Conservation (phyloP, 2,113 vertebrate species). For the Zosterops japonicus region DNA sequence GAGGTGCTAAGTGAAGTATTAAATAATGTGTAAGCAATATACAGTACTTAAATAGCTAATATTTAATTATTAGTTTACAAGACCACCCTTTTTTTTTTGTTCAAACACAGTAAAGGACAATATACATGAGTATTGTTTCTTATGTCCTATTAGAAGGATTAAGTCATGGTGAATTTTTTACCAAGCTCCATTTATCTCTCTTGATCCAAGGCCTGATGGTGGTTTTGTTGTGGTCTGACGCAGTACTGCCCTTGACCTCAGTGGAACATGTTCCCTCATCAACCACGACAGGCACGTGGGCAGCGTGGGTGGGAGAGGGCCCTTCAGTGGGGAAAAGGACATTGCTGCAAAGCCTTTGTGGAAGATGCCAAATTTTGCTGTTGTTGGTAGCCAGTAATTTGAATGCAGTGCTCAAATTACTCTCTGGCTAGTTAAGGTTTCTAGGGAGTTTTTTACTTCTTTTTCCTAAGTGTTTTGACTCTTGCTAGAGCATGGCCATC, state of each 20-base stretch:
- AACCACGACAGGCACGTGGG: accelerated
- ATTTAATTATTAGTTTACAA: neutral
- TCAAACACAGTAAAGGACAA: neutral
- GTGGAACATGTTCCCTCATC: neutral
- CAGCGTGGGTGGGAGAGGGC: neutral
- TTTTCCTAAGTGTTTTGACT: neutral
- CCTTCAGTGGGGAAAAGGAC: neutral
- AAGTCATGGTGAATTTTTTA: neutral
- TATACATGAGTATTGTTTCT: neutral
- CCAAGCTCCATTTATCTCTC: neutral
- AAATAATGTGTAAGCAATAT: neutral
- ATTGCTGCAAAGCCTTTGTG: neutral
- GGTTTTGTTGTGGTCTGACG: neutral
- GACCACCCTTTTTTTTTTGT: neutral
- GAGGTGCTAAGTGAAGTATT: neutral
- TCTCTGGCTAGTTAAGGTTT: neutral
- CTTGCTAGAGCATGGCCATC: constrained; percentile 6
- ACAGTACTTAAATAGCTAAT: neutral
- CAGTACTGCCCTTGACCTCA: neutral
- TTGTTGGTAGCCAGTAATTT: neutral
- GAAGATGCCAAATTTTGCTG: neutral
- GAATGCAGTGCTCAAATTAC: neutral
- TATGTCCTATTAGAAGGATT: neutral
- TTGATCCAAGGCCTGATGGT: neutral
- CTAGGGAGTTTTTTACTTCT: neutral